phyloP scores from a whole-genome alignment of 1,140 invertebrate species.

The Pogonus chalceus region DNA sequence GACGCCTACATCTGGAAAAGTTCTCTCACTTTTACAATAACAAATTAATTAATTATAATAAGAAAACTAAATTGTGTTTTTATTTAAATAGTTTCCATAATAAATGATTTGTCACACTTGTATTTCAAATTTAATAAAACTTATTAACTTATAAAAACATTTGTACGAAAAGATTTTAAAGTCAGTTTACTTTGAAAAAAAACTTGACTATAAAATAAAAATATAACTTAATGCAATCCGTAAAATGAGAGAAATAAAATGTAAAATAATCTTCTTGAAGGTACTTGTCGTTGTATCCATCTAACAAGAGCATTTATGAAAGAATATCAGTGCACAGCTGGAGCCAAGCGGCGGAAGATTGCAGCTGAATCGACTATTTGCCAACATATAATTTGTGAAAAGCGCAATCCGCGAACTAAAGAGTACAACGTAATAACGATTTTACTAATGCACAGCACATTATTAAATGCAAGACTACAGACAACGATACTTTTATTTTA shows the following conservation, averaged over 20 bases:
- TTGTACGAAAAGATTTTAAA: background rate
- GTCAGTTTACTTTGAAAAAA: background rate
- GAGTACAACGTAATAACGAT: slow-evolving; percentile 1
- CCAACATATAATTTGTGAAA: slow-evolving; percentile 3
- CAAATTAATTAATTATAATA: too few species aligned
- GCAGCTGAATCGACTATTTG: background rate
- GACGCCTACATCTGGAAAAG: too few species aligned
- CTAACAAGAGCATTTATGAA: background rate
- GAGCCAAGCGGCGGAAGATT: background rate
- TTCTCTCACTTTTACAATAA: too few species aligned
- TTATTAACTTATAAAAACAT: background rate
- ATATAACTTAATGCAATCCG: too few species aligned
- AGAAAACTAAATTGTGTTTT: too few species aligned
- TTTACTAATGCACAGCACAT: background rate
- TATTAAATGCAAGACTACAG: slow-evolving; percentile 2
- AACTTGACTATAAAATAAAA: background rate
- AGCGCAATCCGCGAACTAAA: background rate
- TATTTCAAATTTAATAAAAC: too few species aligned
- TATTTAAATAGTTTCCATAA: too few species aligned
- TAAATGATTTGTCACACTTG: too few species aligned
- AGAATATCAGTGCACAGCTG: background rate
- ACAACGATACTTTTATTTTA: too few species aligned
- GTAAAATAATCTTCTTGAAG: too few species aligned
- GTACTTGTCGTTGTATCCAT: background rate
- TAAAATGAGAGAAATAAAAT: too few species aligned